A percentile compares a stretch with the other conserved stretches of the same genome.
These are phyloP conservation scores for Bellardia bayeri DNA, from an alignment of 2,888 invertebrate species.

Conservation along the genomic window DNA sequence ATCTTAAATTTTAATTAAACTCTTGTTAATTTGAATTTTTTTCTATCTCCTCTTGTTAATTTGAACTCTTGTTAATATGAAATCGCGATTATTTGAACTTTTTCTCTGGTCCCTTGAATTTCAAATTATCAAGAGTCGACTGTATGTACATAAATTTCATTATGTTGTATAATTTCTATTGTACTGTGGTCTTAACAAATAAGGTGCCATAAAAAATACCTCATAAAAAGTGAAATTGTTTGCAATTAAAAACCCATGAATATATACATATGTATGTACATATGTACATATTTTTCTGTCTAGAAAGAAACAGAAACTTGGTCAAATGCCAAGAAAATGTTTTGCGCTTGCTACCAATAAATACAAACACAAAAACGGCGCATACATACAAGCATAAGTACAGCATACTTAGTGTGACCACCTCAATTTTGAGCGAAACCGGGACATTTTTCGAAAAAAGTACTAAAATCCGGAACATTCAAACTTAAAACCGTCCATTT, in stretches of 20 bases:
- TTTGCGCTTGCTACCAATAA: not conserved
- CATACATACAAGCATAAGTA: not conserved
- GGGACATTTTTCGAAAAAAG: too few relatives aligned
- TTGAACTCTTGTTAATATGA: too few relatives aligned
- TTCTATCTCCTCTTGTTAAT: too few relatives aligned
- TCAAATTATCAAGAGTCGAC: too few relatives aligned
- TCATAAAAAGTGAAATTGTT: conserved; percentile 68
- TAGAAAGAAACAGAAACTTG: conserved; percentile 39
- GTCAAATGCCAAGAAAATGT: conserved; percentile 58
- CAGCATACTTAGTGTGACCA: not conserved
- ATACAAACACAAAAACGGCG: not conserved
- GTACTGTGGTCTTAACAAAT: not conserved
- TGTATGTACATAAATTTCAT: too few relatives aligned
- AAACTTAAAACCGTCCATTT: too few relatives aligned
- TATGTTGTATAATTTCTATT: not conserved
- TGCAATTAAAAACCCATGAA: conserved; percentile 30
- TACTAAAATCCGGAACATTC: too few relatives aligned
- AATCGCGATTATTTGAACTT: too few relatives aligned
- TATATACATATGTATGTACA: not conserved
- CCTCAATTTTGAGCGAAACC: too few relatives aligned
- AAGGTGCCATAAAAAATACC: conserved; percentile 8
- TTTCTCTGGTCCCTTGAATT: too few relatives aligned
- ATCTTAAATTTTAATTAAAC: too few relatives aligned
- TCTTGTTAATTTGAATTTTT: too few relatives aligned
- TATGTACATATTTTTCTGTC: not conserved